Percentiles rank a stretch among this genome's conserved stretches.
These are phyloP conservation scores for Microcebus jonahi DNA, from an alignment of 2,113 vertebrate genomes.

Conservation along the genomic window DNA sequence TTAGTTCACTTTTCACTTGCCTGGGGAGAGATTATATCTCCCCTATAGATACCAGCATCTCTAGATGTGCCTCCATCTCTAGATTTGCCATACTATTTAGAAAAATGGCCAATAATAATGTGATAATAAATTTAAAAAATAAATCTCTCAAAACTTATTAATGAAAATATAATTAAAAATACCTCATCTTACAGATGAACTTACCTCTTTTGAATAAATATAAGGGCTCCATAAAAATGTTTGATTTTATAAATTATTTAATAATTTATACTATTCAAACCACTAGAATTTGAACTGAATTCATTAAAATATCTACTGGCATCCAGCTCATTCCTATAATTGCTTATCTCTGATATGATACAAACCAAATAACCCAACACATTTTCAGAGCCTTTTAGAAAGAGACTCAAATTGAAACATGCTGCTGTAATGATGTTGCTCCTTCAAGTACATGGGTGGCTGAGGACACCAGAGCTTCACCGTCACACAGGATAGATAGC, in stretches of 20 bases:
- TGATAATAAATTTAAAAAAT: not conserved
- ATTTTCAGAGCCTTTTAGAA: not conserved
- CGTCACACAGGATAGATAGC: too few relatives aligned
- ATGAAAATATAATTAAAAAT: conserved; percentile 1
- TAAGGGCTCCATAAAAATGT: not conserved
- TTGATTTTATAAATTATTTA: not conserved
- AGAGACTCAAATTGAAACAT: not conserved
- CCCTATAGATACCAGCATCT: not conserved
- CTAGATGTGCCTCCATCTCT: not conserved
- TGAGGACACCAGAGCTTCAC: not conserved
- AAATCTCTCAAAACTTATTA: not conserved
- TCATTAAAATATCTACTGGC: not conserved
- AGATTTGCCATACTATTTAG: not conserved
- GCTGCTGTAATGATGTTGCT: not conserved
- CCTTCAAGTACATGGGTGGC: not conserved
- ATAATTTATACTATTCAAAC: not conserved
- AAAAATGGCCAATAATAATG: not conserved
- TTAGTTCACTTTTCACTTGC: not conserved
- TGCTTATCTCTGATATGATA: not conserved
- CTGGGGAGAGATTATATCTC: not conserved
- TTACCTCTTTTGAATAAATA: not conserved
- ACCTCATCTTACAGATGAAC: not conserved
- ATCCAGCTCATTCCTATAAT: not conserved
- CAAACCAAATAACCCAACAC: not conserved
- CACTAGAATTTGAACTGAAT: not conserved